Percentiles rank a stretch among this genome's conserved stretches.
Conservation (phyloP, 2,113 vertebrate species). For the Pelmatolapia mariae region DNA sequence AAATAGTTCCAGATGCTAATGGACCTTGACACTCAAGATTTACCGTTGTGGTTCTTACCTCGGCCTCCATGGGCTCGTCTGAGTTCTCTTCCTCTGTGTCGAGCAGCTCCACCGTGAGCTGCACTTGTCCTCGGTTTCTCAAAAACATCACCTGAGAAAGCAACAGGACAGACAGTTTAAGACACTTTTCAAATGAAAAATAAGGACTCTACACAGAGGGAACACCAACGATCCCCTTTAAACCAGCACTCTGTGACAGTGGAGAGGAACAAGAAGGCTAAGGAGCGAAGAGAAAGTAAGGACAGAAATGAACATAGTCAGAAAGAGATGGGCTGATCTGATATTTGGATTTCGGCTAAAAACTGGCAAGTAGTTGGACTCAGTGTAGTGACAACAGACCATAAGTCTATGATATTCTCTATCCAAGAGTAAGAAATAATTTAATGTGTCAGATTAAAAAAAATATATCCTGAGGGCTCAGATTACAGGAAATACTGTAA, state of each 20-base stretch:
- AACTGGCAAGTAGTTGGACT: neutral
- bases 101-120: slow-evolving; percentile 91
- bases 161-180: neutral
- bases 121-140: slow-evolving; percentile 85
- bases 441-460: neutral
- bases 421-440: neutral
- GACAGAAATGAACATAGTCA: neutral
- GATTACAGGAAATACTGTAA: neutral
- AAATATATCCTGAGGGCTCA: neutral
- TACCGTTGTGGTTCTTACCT: slow-evolving; percentile 70
- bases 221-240: neutral
- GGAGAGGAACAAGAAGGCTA: neutral
- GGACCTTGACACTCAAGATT: neutral
- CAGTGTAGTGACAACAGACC: neutral
- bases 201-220: neutral
- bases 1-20: neutral
- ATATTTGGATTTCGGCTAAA: neutral
- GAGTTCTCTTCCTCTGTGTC: slow-evolving; percentile 97
- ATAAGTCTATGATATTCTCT: neutral
- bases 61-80: slow-evolving; percentile 92
- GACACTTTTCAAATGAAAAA: neutral
- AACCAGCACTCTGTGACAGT: neutral
- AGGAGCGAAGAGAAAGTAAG: neutral
- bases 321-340: neutral
- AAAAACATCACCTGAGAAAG: slow-evolving; percentile 84